Conservation (phyloP, 30 jellyfish, hydroid and myxozoan genomes). For the Rhopilema esculentum region DNA sequence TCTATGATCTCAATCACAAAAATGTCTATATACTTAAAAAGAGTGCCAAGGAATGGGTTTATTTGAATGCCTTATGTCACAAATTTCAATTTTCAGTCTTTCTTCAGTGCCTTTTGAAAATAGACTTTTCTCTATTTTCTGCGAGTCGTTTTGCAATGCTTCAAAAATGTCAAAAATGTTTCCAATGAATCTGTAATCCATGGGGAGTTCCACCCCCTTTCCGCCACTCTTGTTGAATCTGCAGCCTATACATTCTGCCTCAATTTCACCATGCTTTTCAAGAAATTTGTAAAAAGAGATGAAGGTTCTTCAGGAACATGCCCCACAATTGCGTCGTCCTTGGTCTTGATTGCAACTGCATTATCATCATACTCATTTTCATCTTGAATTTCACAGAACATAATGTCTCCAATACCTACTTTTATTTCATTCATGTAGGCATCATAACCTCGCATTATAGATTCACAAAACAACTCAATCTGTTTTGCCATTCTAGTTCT, state of each 20-base stretch:
- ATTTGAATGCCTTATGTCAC: slow-evolving; percentile 17
- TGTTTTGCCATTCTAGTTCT: slow-evolving; percentile 37
- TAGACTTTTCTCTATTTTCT: slow-evolving; percentile 6
- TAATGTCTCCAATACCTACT: slow-evolving; percentile 30
- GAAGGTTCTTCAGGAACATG: slow-evolving; percentile 25
- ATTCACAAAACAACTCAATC: slow-evolving; percentile 42
- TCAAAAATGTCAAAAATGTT: slow-evolving; percentile 22
- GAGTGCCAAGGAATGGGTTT: slow-evolving; percentile 12
- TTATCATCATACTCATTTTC: slow-evolving; percentile 21
- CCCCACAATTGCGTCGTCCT: slow-evolving; percentile 24
- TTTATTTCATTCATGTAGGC: slow-evolving; percentile 33
- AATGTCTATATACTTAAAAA: not conserved
- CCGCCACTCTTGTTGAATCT: slow-evolving; percentile 35
- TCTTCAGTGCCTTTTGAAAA: not conserved
- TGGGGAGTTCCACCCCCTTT: slow-evolving; percentile 45
- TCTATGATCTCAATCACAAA: not conserved
- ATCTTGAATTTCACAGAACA: slow-evolving; percentile 14
- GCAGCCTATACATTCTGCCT: slow-evolving; percentile 37
- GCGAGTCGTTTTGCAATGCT: slow-evolving; percentile 1
- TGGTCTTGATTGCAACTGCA: slow-evolving; percentile 23
- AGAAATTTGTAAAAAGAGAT: slow-evolving; percentile 18
- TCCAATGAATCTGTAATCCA: slow-evolving; percentile 42
- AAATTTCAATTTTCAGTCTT: slow-evolving; percentile 32
- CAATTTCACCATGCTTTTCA: slow-evolving; percentile 13
- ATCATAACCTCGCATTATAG: slow-evolving; percentile 51